A percentile compares a stretch with the other conserved stretches of the same genome.
phyloP scores from a whole-genome alignment of 2,888 invertebrate genomes.

The Idaea biselata region DNA sequence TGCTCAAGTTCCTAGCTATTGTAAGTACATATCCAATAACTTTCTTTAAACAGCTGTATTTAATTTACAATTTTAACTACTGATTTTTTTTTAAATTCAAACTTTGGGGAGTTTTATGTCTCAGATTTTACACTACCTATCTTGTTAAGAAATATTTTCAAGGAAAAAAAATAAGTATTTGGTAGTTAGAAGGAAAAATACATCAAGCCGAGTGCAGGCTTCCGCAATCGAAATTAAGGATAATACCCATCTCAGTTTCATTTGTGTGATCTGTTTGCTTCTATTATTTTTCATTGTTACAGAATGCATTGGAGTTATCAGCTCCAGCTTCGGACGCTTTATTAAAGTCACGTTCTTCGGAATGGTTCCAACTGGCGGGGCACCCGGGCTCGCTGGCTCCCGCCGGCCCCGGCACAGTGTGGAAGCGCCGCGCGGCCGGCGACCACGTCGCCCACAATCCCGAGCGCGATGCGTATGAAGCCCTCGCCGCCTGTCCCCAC shows the following conservation, averaged over 20 bases:
- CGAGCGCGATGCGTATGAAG: constrained; percentile 89
- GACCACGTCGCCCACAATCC: constrained; percentile 87
- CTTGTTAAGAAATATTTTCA: no score
- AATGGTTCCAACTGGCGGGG: constrained; percentile 96
- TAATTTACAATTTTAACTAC: no score
- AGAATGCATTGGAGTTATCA: constrained; percentile 95
- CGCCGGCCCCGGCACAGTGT: constrained; percentile 95
- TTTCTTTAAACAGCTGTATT: no score
- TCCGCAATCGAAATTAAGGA: background rate
- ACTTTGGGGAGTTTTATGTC: no score
- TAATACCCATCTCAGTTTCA: background rate
- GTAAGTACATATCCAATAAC: constrained; percentile 82
- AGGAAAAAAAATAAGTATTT: no score
- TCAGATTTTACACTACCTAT: no score
- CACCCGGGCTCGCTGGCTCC: constrained; percentile 96
- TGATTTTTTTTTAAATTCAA: constrained; percentile 4
- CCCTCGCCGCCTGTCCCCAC: constrained; percentile 86
- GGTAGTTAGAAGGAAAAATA: no score
- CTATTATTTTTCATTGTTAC: constrained; percentile 59
- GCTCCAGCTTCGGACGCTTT: constrained; percentile 94
- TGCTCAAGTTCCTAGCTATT: constrained; percentile 88
- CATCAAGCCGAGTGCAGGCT: no score
- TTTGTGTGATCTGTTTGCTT: background rate
- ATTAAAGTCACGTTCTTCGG: constrained; percentile 84
- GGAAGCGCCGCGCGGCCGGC: constrained; percentile 90